phyloP scores from a whole-genome alignment of 1,140 invertebrate genomes.

The Portunus trituberculatus region DNA sequence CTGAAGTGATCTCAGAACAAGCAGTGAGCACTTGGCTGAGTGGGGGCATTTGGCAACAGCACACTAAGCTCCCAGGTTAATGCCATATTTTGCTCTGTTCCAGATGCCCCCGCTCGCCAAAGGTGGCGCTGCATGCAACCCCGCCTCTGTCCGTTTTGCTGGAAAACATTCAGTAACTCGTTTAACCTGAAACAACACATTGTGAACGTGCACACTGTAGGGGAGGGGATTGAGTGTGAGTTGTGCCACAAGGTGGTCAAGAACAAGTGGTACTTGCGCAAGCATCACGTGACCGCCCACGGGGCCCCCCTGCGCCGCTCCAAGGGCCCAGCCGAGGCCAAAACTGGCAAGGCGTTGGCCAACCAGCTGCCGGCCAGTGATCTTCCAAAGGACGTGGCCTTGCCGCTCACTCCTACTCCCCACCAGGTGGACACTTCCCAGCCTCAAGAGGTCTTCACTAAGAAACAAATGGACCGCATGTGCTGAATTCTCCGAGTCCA shows the following conservation, averaged over 20 bases:
- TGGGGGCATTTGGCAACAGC: slow-evolving; percentile 77
- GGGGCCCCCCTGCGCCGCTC: slow-evolving; percentile 78
- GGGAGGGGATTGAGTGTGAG: slow-evolving; percentile 83
- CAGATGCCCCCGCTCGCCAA: slow-evolving; percentile 78
- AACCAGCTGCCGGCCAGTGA: slow-evolving; percentile 55
- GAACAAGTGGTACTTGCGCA: slow-evolving; percentile 79
- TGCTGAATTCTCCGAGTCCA: slow-evolving; percentile 65
- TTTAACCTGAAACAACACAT: slow-evolving; percentile 84
- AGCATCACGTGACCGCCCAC: slow-evolving; percentile 79
- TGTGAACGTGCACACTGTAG: slow-evolving; percentile 87
- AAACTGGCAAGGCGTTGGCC: slow-evolving; percentile 65
- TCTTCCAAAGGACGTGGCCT: slow-evolving; percentile 62
- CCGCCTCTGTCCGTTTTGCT: slow-evolving; percentile 79
- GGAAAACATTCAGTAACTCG: slow-evolving; percentile 79
- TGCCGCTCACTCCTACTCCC: slow-evolving; percentile 66
- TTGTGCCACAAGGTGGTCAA: slow-evolving; percentile 79
- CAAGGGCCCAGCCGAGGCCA: slow-evolving; percentile 72
- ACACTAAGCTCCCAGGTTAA: slow-evolving; percentile 72
- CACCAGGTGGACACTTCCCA: slow-evolving; percentile 70
- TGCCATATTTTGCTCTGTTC: slow-evolving; percentile 77
- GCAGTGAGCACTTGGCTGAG: slow-evolving; percentile 70
- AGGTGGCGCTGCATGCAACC: slow-evolving; percentile 79
- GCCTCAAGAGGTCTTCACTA: slow-evolving; percentile 73
- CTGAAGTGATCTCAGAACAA: slow-evolving; percentile 60
- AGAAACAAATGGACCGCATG: slow-evolving; percentile 76